Conservation (phyloP, 37 sponge, comb jelly and placozoan species). For the Haliclona indistincta region DNA sequence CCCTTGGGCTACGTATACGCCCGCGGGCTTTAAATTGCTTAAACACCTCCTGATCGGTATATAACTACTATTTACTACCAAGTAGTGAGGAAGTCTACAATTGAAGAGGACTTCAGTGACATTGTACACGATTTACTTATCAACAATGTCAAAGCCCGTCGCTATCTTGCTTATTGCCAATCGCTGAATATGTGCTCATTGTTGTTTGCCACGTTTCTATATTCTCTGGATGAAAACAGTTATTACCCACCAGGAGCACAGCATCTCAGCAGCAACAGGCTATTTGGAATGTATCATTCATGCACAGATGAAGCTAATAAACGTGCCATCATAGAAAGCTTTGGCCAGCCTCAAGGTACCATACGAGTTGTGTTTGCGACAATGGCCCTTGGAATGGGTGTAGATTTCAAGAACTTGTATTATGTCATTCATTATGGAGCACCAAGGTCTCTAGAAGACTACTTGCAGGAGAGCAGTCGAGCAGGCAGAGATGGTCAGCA, state of each 20-base stretch:
- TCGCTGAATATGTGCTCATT: constrained; percentile 26
- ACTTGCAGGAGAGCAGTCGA: constrained; percentile 19
- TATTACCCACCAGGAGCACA: constrained; percentile 20
- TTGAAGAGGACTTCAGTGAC: constrained; percentile 5
- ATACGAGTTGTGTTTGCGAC: constrained; percentile 66
- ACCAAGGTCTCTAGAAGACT: constrained; percentile 10
- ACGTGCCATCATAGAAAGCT: constrained; percentile 6
- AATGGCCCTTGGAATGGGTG: no score
- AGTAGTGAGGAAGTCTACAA: not conserved
- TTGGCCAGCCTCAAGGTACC: constrained; percentile 18
- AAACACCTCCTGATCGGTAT: no score
- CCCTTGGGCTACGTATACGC: not conserved
- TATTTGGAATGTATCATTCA: constrained; percentile 30
- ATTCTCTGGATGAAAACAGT: constrained; percentile 5
- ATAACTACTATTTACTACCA: constrained; percentile 14
- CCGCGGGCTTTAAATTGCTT: not conserved
- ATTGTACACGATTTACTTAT: not conserved
- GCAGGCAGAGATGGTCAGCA: constrained; percentile 7
- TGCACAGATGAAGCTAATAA: constrained; percentile 10
- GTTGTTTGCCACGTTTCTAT: constrained; percentile 9
- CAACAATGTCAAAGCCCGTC: constrained; percentile 10
- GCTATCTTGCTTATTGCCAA: constrained; percentile 19
- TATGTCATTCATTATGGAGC: constrained; percentile 35
- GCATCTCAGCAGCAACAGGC: constrained; percentile 20
- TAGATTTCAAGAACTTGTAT: constrained; percentile 23